These are phyloP conservation scores for Hololepta plana DNA, from an alignment of 2,888 invertebrate species.

Conservation along the genomic window DNA sequence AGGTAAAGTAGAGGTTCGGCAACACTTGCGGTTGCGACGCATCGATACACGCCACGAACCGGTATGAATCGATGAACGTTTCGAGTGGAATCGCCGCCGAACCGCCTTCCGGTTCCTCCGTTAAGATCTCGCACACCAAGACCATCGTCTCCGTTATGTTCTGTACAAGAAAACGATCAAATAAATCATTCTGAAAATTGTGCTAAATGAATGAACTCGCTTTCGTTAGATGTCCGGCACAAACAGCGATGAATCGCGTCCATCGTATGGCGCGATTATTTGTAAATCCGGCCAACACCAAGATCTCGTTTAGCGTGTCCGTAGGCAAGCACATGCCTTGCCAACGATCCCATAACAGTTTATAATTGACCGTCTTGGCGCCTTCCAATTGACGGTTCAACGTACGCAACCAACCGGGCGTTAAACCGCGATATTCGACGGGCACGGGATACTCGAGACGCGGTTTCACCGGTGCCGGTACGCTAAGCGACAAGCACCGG, in stretches of 20 bases:
- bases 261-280: constrained; percentile 45
- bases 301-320: constrained; percentile 43
- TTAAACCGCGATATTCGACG: constrained; percentile 52
- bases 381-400: constrained; percentile 54
- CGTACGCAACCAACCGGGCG: constrained; percentile 61
- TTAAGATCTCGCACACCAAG: constrained; percentile 60
- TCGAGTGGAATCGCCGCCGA: constrained; percentile 51
- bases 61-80: constrained; percentile 41
- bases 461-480: constrained; percentile 67
- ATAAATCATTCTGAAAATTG: background rate
- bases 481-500: constrained; percentile 53
- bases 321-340: constrained; percentile 44
- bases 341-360: constrained; percentile 35
- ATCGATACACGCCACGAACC: constrained; percentile 36
- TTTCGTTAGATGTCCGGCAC: constrained; percentile 47
- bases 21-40: constrained; percentile 26
- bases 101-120: constrained; percentile 71
- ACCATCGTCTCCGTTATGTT: constrained; percentile 62
- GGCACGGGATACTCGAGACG: constrained; percentile 55
- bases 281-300: constrained; percentile 52
- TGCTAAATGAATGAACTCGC: constrained; percentile 28
- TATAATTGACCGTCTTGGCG: constrained; percentile 19
- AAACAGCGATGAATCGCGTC: constrained; percentile 55
- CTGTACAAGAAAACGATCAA: constrained; percentile 24
- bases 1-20: constrained; percentile 21